Conservation (phyloP, 2,888 invertebrate species). For the Drepanosiphum platanoidis region DNA sequence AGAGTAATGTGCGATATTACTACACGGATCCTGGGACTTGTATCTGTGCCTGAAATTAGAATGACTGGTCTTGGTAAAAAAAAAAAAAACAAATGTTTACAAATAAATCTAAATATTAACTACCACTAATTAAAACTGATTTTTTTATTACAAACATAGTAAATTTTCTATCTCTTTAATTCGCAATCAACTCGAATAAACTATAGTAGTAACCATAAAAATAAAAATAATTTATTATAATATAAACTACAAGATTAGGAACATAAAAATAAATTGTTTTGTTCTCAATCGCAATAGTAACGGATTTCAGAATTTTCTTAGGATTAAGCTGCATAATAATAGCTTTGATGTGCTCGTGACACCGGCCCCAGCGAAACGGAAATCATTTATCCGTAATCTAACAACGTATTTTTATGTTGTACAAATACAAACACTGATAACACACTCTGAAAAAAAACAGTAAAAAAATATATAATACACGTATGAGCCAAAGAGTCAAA, state of each 20-base stretch:
- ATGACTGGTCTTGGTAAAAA: background rate
- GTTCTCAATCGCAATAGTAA: constrained; percentile 21
- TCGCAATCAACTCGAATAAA: background rate
- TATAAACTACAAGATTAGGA: constrained; percentile 5
- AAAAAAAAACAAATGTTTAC: background rate
- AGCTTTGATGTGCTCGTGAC: background rate
- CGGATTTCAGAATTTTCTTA: background rate
- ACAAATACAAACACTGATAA: too few species aligned
- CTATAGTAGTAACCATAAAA: background rate
- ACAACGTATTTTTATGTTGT: background rate
- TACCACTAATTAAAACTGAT: background rate
- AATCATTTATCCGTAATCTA: background rate
- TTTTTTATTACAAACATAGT: background rate
- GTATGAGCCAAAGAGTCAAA: background rate
- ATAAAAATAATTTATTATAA: background rate
- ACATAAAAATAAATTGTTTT: constrained; percentile 38
- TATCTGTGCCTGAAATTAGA: background rate
- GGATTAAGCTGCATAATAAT: background rate
- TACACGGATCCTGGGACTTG: background rate
- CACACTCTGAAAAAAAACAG: too few species aligned
- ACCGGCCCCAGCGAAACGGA: background rate
- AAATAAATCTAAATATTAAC: constrained; percentile 3
- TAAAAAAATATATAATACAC: background rate
- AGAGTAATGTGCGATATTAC: background rate
- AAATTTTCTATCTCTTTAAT: background rate